phyloP scores from a whole-genome alignment of 2,888 invertebrate genomes.

The Pseudococcus viburni region DNA sequence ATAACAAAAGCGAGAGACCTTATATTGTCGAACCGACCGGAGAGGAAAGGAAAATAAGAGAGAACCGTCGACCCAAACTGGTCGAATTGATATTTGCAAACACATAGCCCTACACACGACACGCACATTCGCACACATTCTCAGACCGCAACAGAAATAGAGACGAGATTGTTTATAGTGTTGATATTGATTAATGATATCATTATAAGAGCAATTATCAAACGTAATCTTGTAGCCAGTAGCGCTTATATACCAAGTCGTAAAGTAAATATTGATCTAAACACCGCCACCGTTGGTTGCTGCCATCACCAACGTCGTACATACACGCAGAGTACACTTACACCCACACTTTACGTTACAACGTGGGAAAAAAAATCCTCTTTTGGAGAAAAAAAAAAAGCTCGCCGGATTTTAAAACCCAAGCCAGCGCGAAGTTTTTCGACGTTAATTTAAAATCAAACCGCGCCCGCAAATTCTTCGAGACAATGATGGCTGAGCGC shows the following conservation, averaged over 20 bases:
- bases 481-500: not conserved
- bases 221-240: constrained; percentile 43
- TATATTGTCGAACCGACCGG: not conserved
- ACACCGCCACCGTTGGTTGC: not conserved
- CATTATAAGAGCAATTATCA: constrained; percentile 41
- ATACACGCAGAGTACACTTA: not conserved
- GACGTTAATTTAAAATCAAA: constrained; percentile 34
- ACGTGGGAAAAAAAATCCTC: not conserved
- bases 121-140: not conserved
- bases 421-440: constrained; percentile 1
- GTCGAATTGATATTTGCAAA: constrained; percentile 22
- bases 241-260: constrained; percentile 28
- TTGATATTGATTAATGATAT: constrained; percentile 54
- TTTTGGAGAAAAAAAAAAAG: not conserved
- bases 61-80: not conserved
- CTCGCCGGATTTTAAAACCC: not conserved
- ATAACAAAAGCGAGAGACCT: constrained; percentile 29
- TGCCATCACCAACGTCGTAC: not conserved
- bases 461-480: constrained; percentile 2
- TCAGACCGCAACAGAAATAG: not conserved
- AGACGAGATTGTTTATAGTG: constrained; percentile 31
- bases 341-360: not conserved
- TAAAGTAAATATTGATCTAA: constrained; percentile 38
- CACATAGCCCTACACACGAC: not conserved
- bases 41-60: not conserved